These are phyloP conservation scores for Simalia tracyae DNA, from an alignment of 2,797 vertebrate species.

Conservation along the genomic window DNA sequence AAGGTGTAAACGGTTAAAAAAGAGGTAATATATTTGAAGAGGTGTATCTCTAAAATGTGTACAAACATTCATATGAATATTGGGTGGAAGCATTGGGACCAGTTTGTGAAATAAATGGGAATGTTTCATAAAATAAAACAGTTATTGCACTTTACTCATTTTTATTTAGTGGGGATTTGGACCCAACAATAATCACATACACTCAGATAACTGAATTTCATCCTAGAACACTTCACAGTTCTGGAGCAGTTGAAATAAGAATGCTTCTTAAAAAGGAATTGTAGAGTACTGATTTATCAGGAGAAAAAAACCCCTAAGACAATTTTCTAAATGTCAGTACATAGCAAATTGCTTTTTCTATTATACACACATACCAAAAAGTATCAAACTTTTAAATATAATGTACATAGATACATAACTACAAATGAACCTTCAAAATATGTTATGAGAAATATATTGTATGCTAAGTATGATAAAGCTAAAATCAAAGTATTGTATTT, in stretches of 20 bases:
- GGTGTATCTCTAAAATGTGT: not conserved
- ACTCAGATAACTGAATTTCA: too few species aligned
- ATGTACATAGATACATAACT: not conserved
- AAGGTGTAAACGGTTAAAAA: not conserved
- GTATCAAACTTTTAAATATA: not conserved
- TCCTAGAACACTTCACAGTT: too few species aligned
- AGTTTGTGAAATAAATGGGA: too few species aligned
- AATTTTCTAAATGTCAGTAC: too few species aligned
- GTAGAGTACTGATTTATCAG: too few species aligned
- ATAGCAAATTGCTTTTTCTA: too few species aligned
- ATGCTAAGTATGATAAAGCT: not conserved
- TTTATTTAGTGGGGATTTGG: not conserved
- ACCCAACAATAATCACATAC: not conserved
- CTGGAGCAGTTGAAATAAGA: too few species aligned
- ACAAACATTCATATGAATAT: not conserved
- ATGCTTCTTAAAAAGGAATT: too few species aligned
- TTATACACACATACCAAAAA: too few species aligned
- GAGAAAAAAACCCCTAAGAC: too few species aligned
- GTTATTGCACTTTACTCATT: not conserved
- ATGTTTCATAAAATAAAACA: not conserved
- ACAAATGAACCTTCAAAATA: not conserved
- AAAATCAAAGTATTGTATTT: not conserved
- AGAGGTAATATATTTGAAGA: not conserved
- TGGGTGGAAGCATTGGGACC: not conserved
- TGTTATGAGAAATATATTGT: not conserved